These are phyloP conservation scores for Sesia bembeciformis DNA, from an alignment of 2,888 invertebrate species.

Conservation along the genomic window DNA sequence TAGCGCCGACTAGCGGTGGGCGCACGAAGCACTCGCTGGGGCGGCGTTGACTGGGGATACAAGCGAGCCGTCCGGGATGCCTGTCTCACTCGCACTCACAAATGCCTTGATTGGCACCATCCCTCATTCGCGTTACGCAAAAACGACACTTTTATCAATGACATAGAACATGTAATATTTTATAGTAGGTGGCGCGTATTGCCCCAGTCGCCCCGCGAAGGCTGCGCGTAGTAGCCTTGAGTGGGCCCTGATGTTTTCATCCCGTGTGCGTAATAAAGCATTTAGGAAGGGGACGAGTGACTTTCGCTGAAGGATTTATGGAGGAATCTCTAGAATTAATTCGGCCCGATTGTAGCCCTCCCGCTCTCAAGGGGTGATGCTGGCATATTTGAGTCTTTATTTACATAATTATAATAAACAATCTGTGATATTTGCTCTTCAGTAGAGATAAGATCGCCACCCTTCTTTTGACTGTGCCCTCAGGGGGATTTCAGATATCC, in stretches of 20 bases:
- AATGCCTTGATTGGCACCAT: constrained; percentile 39
- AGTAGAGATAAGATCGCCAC: neutral
- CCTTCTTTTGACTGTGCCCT: too few relatives aligned
- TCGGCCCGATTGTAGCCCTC: constrained; percentile 47
- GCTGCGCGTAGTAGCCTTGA: constrained; percentile 62
- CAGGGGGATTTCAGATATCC: too few relatives aligned
- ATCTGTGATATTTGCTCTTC: constrained; percentile 3
- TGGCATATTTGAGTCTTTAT: constrained; percentile 10
- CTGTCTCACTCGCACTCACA: constrained; percentile 50
- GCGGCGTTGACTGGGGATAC: constrained; percentile 22
- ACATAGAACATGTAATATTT: constrained; percentile 49
- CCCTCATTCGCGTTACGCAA: constrained; percentile 47
- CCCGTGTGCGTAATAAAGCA: constrained; percentile 69
- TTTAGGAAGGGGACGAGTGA: constrained; percentile 63
- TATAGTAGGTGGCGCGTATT: constrained; percentile 15
- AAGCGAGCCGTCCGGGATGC: neutral
- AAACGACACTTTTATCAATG: constrained; percentile 68
- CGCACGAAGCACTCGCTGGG: constrained; percentile 37
- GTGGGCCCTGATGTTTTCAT: constrained; percentile 68
- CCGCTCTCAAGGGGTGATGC: constrained; percentile 14
- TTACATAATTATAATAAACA: constrained; percentile 14
- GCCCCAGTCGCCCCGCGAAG: constrained; percentile 23
- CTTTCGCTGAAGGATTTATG: constrained; percentile 67
- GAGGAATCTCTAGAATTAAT: constrained; percentile 64
- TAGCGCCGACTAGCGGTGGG: constrained; percentile 65